A percentile compares a stretch with the other conserved stretches of the same genome.
phyloP scores from a whole-genome alignment of 2,888 invertebrate genomes.

The Pammene aurita region DNA sequence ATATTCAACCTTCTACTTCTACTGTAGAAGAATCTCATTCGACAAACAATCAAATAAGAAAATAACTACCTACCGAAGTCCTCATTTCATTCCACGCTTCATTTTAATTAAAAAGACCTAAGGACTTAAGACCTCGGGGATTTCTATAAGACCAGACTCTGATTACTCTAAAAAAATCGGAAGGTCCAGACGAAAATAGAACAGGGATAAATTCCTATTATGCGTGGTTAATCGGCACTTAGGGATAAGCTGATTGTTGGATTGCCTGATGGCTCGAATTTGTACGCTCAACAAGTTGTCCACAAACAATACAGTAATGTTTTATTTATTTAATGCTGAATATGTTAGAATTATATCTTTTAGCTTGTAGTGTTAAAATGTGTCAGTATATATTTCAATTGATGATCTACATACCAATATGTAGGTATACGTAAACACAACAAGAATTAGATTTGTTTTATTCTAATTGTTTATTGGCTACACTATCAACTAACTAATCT shows the following conservation, averaged over 20 bases:
- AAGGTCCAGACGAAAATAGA: slow-evolving; percentile 25
- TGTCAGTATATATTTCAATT: too few relatives aligned
- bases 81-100: neutral
- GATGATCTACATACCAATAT: too few relatives aligned
- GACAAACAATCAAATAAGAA: too few relatives aligned
- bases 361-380: too few relatives aligned
- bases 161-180: slow-evolving; percentile 13
- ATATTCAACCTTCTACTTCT: too few relatives aligned
- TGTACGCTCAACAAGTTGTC: slow-evolving; percentile 29
- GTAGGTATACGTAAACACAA: too few relatives aligned
- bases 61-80: too few relatives aligned
- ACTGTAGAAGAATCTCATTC: too few relatives aligned
- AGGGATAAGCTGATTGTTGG: slow-evolving; percentile 29
- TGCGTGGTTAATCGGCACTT: slow-evolving; percentile 27
- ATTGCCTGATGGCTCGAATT: slow-evolving; percentile 29
- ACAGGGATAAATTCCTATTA: neutral
- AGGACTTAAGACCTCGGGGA: neutral
- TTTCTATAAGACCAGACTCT: neutral
- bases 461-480: too few relatives aligned
- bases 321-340: neutral
- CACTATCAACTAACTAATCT: too few relatives aligned
- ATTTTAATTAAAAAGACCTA: neutral
- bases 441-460: too few relatives aligned
- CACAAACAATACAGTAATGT: neutral
- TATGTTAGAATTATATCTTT: too few relatives aligned